Base-by-base conservation (phyloP, 2,888 invertebrate species). In the Galeruca laticollis region DNA sequence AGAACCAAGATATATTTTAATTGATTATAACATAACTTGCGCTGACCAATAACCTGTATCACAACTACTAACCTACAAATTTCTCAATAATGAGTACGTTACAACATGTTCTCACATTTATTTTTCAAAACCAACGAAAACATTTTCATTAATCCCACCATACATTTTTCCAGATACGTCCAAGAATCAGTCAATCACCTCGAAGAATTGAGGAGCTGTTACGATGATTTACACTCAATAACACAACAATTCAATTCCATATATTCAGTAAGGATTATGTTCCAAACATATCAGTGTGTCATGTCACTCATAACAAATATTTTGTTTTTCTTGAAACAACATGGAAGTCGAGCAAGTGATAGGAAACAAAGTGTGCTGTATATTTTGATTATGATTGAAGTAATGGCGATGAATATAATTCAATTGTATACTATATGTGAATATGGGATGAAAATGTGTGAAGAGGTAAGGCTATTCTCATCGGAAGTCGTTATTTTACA, bases 331-430 rank as follows among this genome's bases (percentile, higher is more conserved):
- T 15, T 54, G 6, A 63, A 63, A 21, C 63, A 63, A 18, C 20
- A 54, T 15, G 35, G 51, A 18, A 37, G 40, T 47, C 9, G 33
- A 56, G 63, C 63, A 10, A 63, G 54, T 31, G 26, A 1, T 13
- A 52, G 63, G 26, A 63, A 63, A 63, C 52, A 54, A 43, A 35
- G 21, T 9, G 6, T 54, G 1, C 20, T 40, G 8, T 63, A 63
- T 21, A 54, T 63, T 13, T 26, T 63, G 0, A 63, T 63, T 3
- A 63, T 63, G n/a, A 43, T 63, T 10, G 63, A 54, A 63, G 63
- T 63, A 1, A 63, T 63, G 63, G 8, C 31, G 13, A 63, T 63
- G 63, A 63, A 63, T 31, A 11, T 54, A 1, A 15, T 54, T 52
- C 37, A 63, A 63, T 1, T 63, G 10, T 21, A 54, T 20, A 37